Percentiles rank a stretch among this genome's conserved stretches.
phyloP scores from a whole-genome alignment of 2,888 invertebrate genomes.

The Myathropa florea region DNA sequence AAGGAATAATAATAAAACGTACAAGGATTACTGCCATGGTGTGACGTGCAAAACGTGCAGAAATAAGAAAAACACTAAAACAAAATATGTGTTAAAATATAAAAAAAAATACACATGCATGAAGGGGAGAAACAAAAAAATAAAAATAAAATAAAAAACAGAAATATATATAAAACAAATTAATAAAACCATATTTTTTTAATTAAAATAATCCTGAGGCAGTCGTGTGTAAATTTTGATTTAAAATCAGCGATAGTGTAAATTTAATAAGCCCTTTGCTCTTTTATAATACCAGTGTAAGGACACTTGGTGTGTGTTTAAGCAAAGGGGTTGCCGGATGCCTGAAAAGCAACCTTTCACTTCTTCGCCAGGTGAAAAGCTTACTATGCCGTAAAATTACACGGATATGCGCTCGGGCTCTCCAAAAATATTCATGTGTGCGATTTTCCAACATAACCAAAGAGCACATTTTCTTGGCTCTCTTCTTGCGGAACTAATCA shows the following conservation, averaged over 20 bases:
- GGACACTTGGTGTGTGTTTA: constrained; percentile 68
- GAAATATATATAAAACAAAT: constrained; percentile 18
- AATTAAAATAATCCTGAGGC: constrained; percentile 67
- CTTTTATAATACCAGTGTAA: constrained; percentile 62
- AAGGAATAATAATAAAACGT: constrained; percentile 38
- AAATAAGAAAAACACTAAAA: constrained; percentile 36
- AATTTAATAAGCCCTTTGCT: constrained; percentile 69
- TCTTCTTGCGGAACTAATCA: constrained; percentile 69
- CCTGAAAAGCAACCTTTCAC: constrained; percentile 48
- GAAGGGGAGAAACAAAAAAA: neutral
- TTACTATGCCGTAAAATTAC: constrained; percentile 68
- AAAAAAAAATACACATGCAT: constrained; percentile 12
- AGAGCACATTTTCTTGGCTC: constrained; percentile 67
- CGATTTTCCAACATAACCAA: constrained; percentile 60
- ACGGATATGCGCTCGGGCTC: constrained; percentile 54
- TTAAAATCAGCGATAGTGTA: constrained; percentile 69
- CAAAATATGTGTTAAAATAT: constrained; percentile 45
- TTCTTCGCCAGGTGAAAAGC: constrained; percentile 60
- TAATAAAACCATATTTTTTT: constrained; percentile 55
- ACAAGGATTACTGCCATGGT: constrained; percentile 5
- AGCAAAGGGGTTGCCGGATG: constrained; percentile 51
- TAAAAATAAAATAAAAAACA: too few species aligned
- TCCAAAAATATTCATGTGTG: constrained; percentile 58
- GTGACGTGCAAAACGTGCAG: constrained; percentile 20
- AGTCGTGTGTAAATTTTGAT: constrained; percentile 70